Base-by-base conservation (phyloP, 1,140 invertebrate genomes). In the Brachionus paranguensis region DNA sequence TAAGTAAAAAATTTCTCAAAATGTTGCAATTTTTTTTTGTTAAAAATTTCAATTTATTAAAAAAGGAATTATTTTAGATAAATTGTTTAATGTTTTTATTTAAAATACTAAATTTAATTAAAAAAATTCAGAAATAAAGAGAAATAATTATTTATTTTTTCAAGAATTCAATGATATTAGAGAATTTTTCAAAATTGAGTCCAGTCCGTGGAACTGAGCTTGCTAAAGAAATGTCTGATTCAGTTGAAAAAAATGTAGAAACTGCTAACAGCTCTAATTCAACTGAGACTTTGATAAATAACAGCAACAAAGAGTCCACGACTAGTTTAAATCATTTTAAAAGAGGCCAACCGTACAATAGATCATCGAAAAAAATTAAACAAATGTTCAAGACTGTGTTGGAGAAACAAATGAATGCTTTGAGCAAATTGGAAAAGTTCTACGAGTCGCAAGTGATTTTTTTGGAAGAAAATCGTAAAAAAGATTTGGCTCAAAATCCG, bases 341-440 rank as follows among this genome's bases (percentile, higher is more conserved):
- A 24, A 24, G 72, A 5, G 72, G 72, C 14, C 43, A 76, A 50
- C 72, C 45, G 8, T 10, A 50, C 12, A 76, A 43, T n/a, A 53
- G 78, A 33, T 68, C 64, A 27, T 81, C 78, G 3, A 60, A 81
- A 81, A 81, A 81, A 60, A 81, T 81, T 12, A 81, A 64, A 27
- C 50, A 68, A 64, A 81, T 81, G 78, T 81, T 81, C 78, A 81
- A 81, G 43, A 64, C 5, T 64, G 78, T 81, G 1, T 27, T 81
- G 11, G 53, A 81, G 27, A 60, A 81, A 68, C 78, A 81, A 64
- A 81, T 81, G 78, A 81, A 68, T 45, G 53, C 78, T 81, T 45
- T 81, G 20, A 68, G 37, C n/a, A 81, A 43, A 24, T 37, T 81
- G 12, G 78, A 81, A 81, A 60, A 81, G 41, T 81, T 81, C 37